Conservation (phyloP, 2,797 vertebrate species). For the Macrochelys suwanniensis region DNA sequence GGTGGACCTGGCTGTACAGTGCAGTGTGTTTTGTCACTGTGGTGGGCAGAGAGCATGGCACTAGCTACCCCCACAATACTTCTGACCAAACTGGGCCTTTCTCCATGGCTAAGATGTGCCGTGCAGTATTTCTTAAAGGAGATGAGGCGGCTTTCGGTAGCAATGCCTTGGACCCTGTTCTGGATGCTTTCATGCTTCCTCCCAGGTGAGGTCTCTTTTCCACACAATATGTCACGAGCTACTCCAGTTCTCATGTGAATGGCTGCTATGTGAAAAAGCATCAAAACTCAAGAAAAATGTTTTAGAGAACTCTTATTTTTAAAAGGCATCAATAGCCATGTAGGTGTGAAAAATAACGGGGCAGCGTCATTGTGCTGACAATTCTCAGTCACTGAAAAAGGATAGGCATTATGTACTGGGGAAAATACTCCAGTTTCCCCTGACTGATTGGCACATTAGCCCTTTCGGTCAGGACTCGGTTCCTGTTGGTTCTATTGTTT, state of each 20-base stretch:
- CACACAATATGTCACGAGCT: slow-evolving; percentile 28
- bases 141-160: neutral
- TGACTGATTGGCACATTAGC: slow-evolving; percentile 12
- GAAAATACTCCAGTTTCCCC: slow-evolving; percentile 55
- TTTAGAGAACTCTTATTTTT: slow-evolving; percentile 24
- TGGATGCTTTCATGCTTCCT: neutral
- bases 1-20: neutral
- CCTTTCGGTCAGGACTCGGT: neutral
- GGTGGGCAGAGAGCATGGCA: neutral
- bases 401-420: slow-evolving; percentile 30
- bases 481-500: neutral
- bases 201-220: slow-evolving; percentile 29
- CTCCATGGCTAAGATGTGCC: neutral
- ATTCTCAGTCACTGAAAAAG: slow-evolving; percentile 27
- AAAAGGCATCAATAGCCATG: slow-evolving; percentile 57
- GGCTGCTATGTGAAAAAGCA: slow-evolving; percentile 26
- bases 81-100: neutral
- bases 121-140: neutral
- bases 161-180: neutral
- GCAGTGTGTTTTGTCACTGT: neutral
- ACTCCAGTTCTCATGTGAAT: slow-evolving; percentile 59
- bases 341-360: slow-evolving; percentile 49
- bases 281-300: slow-evolving; percentile 47
- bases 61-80: neutral
- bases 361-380: slow-evolving; percentile 44